Conservation (phyloP, 2,888 invertebrate species). For the Galerucella calmariensis region DNA sequence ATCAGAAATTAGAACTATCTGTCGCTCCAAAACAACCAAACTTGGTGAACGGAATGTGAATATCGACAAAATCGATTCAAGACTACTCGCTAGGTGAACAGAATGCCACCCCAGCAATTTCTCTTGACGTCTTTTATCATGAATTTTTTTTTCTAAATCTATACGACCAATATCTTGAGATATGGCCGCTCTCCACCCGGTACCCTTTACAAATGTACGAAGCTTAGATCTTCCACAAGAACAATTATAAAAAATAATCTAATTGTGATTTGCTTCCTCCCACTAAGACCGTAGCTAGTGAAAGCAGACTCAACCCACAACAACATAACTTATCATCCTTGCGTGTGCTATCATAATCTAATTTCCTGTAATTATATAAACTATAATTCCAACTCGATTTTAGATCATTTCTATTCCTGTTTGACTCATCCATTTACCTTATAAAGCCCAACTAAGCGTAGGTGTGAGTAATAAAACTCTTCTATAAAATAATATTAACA, state of each 20-base stretch:
- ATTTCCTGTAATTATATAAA: conserved; percentile 8
- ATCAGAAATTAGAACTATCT: too few relatives aligned
- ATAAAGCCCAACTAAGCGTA: not conserved
- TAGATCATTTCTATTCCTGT: not conserved
- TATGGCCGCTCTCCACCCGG: too few relatives aligned
- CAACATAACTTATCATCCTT: not conserved
- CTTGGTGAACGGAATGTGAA: too few relatives aligned
- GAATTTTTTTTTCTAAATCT: too few relatives aligned
- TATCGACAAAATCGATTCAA: too few relatives aligned
- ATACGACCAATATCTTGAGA: too few relatives aligned
- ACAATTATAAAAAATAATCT: not conserved
- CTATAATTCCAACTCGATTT: not conserved
- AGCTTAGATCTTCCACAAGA: too few relatives aligned
- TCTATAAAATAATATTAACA: conserved; percentile 28
- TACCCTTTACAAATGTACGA: too few relatives aligned
- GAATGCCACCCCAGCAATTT: too few relatives aligned
- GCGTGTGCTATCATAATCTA: conserved; percentile 9
- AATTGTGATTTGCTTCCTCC: not conserved
- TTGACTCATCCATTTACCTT: not conserved
- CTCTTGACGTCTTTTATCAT: too few relatives aligned
- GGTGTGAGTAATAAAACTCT: conserved; percentile 27
- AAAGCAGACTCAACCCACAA: not conserved
- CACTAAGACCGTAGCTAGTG: not conserved
- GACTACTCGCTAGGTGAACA: too few relatives aligned
- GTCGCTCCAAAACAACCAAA: too few relatives aligned